These are phyloP conservation scores for Adela reaumurella DNA, from an alignment of 2,888 invertebrate genomes.

Conservation along the genomic window DNA sequence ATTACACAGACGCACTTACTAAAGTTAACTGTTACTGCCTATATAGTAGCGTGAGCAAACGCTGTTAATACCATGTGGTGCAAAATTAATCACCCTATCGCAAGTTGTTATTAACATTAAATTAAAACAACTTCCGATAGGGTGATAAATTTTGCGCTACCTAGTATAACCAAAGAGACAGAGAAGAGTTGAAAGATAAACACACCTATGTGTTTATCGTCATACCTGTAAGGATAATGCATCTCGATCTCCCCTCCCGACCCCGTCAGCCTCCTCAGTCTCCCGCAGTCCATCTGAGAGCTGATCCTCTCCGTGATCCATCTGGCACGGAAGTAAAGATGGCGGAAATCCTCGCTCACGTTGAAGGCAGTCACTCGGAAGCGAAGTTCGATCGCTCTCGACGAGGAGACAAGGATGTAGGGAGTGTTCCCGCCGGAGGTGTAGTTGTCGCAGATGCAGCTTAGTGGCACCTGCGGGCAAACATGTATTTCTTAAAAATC, in stretches of 20 bases:
- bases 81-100: too few species aligned
- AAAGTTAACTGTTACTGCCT: too few species aligned
- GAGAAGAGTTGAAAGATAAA: too few species aligned
- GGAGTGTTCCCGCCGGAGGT: conserved; percentile 52
- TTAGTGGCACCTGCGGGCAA: conserved; percentile 60
- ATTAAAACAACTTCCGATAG: too few species aligned
- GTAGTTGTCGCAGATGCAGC: conserved; percentile 77
- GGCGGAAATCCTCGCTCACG: conserved; percentile 77
- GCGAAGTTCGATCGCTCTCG: conserved; percentile 69
- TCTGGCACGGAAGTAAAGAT: conserved; percentile 72
- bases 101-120: too few species aligned
- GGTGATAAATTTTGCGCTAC: too few species aligned
- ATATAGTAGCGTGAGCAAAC: too few species aligned
- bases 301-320: conserved; percentile 21
- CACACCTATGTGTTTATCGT: too few species aligned
- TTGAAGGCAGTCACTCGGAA: conserved; percentile 71
- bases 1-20: too few species aligned
- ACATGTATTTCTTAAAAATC: too few species aligned
- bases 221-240: conserved; percentile 56
- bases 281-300: conserved; percentile 53
- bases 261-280: conserved; percentile 60
- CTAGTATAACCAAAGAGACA: too few species aligned
- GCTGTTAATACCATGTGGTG: too few species aligned
- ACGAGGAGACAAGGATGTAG: conserved; percentile 14
- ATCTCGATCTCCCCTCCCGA: conserved; percentile 65